phyloP scores from a whole-genome alignment of 2,797 vertebrate species.

The Artibeus lituratus region DNA sequence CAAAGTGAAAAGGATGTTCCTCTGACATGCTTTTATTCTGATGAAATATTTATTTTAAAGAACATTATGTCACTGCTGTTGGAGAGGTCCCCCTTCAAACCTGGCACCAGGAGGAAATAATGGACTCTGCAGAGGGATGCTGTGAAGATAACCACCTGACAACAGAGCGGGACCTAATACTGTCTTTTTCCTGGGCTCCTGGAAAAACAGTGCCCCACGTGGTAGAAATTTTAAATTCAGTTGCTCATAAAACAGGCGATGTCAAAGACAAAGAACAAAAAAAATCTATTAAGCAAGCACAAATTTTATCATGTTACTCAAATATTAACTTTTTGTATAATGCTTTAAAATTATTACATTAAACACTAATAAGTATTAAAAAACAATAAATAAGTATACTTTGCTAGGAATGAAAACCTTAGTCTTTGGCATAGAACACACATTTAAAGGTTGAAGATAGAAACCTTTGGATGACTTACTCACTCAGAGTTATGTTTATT shows the following conservation, averaged over 20 bases:
- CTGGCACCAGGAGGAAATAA: neutral
- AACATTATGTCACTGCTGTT: neutral
- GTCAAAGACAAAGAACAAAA: neutral
- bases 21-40: conserved; percentile 31
- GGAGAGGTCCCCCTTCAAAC: neutral
- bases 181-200: neutral
- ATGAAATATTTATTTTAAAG: conserved; percentile 46
- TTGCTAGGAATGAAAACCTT: neutral
- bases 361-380: neutral
- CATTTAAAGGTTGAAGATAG: neutral
- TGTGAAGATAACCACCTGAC: neutral
- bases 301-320: neutral
- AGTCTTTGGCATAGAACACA: neutral
- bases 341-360: neutral
- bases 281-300: neutral
- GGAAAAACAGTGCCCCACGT: neutral
- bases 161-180: neutral
- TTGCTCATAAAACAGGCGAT: neutral
- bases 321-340: neutral
- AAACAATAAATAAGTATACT: neutral
- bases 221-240: neutral
- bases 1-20: neutral
- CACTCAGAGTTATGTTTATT: neutral
- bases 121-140: neutral
- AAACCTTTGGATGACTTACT: neutral